These are phyloP conservation scores for Notolabrus celidotus DNA, from an alignment of 2,797 vertebrate species.

Conservation along the genomic window DNA sequence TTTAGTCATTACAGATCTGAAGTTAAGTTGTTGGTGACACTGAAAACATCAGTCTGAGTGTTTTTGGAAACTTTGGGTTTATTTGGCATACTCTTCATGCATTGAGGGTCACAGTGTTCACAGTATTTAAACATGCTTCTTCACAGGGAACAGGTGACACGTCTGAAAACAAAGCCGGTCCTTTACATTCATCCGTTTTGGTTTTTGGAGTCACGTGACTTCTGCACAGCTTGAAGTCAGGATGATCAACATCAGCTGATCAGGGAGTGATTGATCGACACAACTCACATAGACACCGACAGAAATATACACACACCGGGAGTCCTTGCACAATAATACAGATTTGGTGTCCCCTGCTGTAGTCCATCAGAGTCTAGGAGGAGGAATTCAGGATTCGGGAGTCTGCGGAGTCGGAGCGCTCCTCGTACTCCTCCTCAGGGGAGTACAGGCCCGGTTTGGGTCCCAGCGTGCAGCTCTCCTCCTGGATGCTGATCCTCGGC, in stretches of 20 bases:
- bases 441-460: slow-evolving; percentile 92
- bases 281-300: slow-evolving; percentile 17
- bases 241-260: slow-evolving; percentile 24
- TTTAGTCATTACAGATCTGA: no score
- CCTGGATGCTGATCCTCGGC: slow-evolving; percentile 89
- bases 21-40: no score
- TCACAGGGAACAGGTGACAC: slow-evolving; percentile 57
- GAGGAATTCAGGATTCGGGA: slow-evolving; percentile 95
- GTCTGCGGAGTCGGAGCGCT: slow-evolving; percentile 95
- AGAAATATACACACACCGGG: not conserved
- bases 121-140: slow-evolving; percentile 93
- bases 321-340: slow-evolving; percentile 38
- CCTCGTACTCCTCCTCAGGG: slow-evolving; percentile 95
- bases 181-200: slow-evolving; percentile 63
- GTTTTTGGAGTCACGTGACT: slow-evolving; percentile 44
- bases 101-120: slow-evolving; percentile 89
- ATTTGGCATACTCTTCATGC: slow-evolving; percentile 95
- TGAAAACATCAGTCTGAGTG: slow-evolving; percentile 51
- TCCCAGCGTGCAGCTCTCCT: slow-evolving; percentile 89
- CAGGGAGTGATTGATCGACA: slow-evolving; percentile 37
- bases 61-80: slow-evolving; percentile 79
- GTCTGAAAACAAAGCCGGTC: slow-evolving; percentile 81
- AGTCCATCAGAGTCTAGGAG: slow-evolving; percentile 68
- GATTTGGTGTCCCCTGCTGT: slow-evolving; percentile 52
- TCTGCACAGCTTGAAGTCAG: slow-evolving; percentile 23